Evolutionary conservation across 2,888 invertebrate genomes (phyloP).

Genomic region (Cheilosia impressa): DNA sequence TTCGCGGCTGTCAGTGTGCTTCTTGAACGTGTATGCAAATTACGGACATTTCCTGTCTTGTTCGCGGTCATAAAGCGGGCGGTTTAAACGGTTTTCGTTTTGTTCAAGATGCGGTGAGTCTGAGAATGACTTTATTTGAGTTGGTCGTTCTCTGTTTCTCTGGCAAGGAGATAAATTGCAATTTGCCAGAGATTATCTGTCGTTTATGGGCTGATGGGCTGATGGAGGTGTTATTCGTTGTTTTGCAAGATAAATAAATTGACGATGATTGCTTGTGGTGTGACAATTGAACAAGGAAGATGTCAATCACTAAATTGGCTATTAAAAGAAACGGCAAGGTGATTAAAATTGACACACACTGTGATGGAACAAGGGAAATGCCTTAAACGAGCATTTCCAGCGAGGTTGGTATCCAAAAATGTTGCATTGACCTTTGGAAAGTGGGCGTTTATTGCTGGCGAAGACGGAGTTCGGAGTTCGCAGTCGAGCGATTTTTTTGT

Average conservation of each 20-base stretch:
- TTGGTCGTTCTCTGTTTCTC: slow-evolving; percentile 1
- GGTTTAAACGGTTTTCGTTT: slow-evolving; percentile 61
- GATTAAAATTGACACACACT: background rate
- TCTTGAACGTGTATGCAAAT: slow-evolving; percentile 62
- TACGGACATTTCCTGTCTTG: slow-evolving; percentile 64
- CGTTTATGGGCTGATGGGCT: slow-evolving; percentile 45
- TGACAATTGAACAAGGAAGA: slow-evolving; percentile 12
- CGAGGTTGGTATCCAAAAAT: background rate
- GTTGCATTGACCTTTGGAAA: too few species aligned
- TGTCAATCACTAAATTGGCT: slow-evolving; percentile 39
- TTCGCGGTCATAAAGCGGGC: slow-evolving; percentile 50
- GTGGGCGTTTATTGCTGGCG: too few species aligned
- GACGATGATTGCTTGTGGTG: slow-evolving; percentile 31
- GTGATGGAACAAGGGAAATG: background rate
- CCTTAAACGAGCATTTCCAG: background rate
- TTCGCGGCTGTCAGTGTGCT: slow-evolving; percentile 46
- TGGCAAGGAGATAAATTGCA: slow-evolving; percentile 66
- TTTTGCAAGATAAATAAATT: slow-evolving; percentile 57
- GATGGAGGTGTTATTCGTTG: slow-evolving; percentile 65
- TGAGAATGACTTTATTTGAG: slow-evolving; percentile 54
- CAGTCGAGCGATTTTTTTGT: too few species aligned
- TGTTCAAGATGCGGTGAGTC: slow-evolving; percentile 33
- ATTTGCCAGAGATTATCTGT: slow-evolving; percentile 71
- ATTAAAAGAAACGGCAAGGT: slow-evolving; percentile 9
- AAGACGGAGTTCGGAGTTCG: too few species aligned